These are phyloP conservation scores for Camponotus pennsylvanicus DNA, from an alignment of 1,140 invertebrate species.

Conservation along the genomic window DNA sequence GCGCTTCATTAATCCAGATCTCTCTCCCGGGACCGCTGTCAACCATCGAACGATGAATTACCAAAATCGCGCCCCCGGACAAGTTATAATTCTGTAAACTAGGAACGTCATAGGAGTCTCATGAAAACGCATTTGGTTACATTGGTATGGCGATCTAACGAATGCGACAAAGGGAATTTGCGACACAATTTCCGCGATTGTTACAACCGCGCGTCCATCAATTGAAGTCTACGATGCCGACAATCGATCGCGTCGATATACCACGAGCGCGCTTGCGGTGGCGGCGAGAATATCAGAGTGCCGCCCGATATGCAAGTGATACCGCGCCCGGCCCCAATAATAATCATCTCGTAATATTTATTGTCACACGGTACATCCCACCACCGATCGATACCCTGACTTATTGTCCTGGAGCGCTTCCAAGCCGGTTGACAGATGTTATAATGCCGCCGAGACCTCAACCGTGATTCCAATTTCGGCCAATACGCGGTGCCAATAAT, in stretches of 20 bases:
- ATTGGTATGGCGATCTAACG: conserved; percentile 35
- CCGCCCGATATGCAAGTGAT: conserved; percentile 40
- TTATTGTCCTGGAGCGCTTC: conserved; percentile 60
- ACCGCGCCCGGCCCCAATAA: conserved; percentile 59
- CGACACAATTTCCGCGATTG: conserved; percentile 64
- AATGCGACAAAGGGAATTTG: conserved; percentile 55
- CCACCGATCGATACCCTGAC: conserved; percentile 44
- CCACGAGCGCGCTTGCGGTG: conserved; percentile 10
- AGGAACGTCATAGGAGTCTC: conserved; percentile 35
- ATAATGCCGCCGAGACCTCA: conserved; percentile 57
- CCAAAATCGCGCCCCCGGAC: conserved; percentile 22
- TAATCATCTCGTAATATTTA: conserved; percentile 73
- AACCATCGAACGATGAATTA: conserved; percentile 35
- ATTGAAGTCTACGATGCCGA: conserved; percentile 53
- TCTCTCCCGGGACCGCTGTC: conserved; percentile 35
- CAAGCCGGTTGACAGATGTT: conserved; percentile 57
- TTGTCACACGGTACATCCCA: conserved; percentile 44
- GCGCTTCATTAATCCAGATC: conserved; percentile 42
- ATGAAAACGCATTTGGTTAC: conserved; percentile 44
- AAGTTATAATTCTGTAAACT: conserved; percentile 57
- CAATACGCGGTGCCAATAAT: conserved; percentile 55
- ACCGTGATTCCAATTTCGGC: conserved; percentile 53
- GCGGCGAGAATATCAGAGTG: conserved; percentile 11
- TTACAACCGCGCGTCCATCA: conserved; percentile 50
- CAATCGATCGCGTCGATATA: conserved; percentile 49